These are phyloP conservation scores for Oryzaephilus surinamensis DNA, from an alignment of 1,140 invertebrate species.

Conservation along the genomic window DNA sequence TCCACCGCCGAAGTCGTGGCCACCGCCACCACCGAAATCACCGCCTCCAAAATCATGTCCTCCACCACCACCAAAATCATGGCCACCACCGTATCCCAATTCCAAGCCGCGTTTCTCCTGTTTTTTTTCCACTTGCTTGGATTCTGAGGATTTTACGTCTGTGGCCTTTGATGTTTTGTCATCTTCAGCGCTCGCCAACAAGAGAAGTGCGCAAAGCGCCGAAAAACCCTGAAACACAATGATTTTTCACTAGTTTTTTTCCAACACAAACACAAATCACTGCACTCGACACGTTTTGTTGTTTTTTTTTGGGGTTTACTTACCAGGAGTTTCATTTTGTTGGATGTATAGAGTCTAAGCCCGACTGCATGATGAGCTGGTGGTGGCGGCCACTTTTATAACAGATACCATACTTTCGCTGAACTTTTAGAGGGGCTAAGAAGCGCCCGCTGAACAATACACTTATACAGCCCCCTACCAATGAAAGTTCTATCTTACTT, in stretches of 20 bases:
- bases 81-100: constrained; percentile 42
- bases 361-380: constrained; percentile 17
- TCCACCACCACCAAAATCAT: constrained; percentile 34
- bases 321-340: constrained; percentile 30
- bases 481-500: constrained; percentile 11
- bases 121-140: constrained; percentile 43
- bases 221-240: constrained; percentile 30
- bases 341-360: constrained; percentile 11
- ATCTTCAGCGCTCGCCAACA: constrained; percentile 38
- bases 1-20: no score
- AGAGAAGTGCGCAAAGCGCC: constrained; percentile 41
- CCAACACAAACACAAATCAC: no score
- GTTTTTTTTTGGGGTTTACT: constrained; percentile 12
- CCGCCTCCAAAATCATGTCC: constrained; percentile 41
- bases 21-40: constrained; percentile 46
- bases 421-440: constrained; percentile 5
- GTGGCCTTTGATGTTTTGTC: constrained; percentile 39
- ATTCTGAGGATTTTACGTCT: constrained; percentile 28
- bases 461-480: constrained; percentile 19
- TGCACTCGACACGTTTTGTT: constrained; percentile 3
- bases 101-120: constrained; percentile 50
- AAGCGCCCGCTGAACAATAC: constrained; percentile 8
- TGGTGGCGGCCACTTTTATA: constrained; percentile 18
- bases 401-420: constrained; percentile 18
- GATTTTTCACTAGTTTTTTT: no score